Conservation (phyloP, 2,797 vertebrate genomes). For the Mormyrus proboscirostris region DNA sequence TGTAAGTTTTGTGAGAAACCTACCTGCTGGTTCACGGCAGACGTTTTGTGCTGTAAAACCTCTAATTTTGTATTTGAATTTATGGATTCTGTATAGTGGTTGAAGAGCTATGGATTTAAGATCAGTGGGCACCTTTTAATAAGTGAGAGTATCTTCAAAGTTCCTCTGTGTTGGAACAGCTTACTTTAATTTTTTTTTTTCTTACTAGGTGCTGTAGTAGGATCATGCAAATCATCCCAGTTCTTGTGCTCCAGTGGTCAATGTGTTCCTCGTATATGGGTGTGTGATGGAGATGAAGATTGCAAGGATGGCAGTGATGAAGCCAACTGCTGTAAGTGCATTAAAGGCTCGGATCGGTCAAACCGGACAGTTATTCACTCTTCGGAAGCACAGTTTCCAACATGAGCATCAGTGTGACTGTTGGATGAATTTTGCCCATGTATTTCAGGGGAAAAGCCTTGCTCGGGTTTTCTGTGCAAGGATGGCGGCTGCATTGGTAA, state of each 20-base stretch:
- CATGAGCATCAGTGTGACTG: neutral
- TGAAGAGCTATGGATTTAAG: neutral
- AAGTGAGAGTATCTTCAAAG: neutral
- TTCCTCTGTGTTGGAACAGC: neutral
- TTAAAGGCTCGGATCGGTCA: neutral
- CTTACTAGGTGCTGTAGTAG: neutral
- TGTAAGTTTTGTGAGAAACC: neutral
- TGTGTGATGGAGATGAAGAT: constrained; percentile 62
- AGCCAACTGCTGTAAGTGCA: neutral
- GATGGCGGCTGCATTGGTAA: neutral
- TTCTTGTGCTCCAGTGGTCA: constrained; percentile 55
- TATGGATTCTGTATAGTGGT: neutral
- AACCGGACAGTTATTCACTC: neutral
- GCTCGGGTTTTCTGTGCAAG: neutral
- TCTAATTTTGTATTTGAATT: neutral
- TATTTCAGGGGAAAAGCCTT: neutral
- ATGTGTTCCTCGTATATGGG: constrained; percentile 47
- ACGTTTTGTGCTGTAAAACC: neutral
- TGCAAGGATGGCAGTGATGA: neutral
- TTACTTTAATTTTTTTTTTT: neutral
- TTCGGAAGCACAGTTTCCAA: neutral
- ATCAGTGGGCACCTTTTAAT: neutral
- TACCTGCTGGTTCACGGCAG: neutral
- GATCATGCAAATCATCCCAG: neutral
- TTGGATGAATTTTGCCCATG: neutral